These are phyloP conservation scores for Vidua macroura DNA, from an alignment of 2,113 vertebrate species.

Conservation along the genomic window DNA sequence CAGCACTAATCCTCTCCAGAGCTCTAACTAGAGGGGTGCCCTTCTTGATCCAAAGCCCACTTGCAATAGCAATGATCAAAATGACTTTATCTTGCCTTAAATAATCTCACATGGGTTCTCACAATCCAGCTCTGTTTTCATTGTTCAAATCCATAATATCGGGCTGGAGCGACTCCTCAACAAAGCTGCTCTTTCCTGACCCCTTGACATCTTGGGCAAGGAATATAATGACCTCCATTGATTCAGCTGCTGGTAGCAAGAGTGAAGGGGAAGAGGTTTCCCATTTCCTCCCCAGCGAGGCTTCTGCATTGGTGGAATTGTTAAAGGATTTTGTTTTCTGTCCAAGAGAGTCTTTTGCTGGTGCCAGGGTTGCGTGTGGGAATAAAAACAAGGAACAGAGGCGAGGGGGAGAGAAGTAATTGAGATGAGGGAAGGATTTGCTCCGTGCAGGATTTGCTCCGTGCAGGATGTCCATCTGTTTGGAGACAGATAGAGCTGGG, in stretches of 20 bases:
- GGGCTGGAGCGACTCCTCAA: background rate
- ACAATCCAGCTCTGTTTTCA: conserved; percentile 46
- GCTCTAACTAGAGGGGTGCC: background rate
- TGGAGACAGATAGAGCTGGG: background rate
- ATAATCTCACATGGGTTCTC: conserved; percentile 66
- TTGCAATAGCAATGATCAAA: conserved; percentile 49
- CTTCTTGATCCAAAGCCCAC: conserved; percentile 32
- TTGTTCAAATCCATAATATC: conserved; percentile 35
- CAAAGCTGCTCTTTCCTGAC: conserved; percentile 62
- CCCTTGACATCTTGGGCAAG: conserved; percentile 49
- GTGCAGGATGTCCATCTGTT: background rate
- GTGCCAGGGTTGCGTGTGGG: background rate
- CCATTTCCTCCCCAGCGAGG: conserved; percentile 34
- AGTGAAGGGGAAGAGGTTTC: conserved; percentile 50
- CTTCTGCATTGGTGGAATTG: conserved; percentile 15
- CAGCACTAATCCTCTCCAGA: background rate
- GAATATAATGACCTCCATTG: conserved; percentile 65
- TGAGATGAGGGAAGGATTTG: background rate
- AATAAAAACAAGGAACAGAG: conserved; percentile 44
- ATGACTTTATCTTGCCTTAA: conserved; percentile 63
- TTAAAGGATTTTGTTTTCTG: conserved; percentile 52
- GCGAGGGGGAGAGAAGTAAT: background rate
- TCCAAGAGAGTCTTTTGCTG: background rate
- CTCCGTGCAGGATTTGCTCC: background rate
- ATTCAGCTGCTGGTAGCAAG: conserved; percentile 39